These are phyloP conservation scores for Leptopilina myrica DNA, from an alignment of 2,888 invertebrate species.

Conservation along the genomic window DNA sequence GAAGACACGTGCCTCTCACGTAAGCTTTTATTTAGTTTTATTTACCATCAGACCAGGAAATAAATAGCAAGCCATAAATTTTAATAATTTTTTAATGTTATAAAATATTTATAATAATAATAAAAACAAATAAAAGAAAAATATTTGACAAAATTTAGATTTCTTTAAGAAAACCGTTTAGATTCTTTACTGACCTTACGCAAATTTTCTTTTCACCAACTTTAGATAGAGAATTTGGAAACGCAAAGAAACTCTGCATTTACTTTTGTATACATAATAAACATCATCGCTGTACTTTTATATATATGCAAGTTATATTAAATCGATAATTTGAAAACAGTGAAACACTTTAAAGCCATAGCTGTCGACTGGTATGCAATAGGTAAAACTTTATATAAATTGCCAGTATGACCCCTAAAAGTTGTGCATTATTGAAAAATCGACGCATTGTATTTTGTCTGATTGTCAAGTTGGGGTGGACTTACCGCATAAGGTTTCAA, in stretches of 20 bases:
- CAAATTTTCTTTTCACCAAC: too few relatives aligned
- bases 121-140: too few relatives aligned
- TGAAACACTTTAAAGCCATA: constrained; percentile 15
- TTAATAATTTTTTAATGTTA: too few relatives aligned
- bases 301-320: neutral
- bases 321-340: constrained; percentile 12
- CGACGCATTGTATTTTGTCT: constrained; percentile 27
- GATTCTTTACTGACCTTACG: too few relatives aligned
- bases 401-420: constrained; percentile 7
- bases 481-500: constrained; percentile 13
- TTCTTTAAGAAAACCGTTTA: too few relatives aligned
- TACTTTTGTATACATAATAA: too few relatives aligned
- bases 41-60: too few relatives aligned
- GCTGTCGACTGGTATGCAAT: neutral
- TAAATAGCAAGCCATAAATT: too few relatives aligned
- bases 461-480: constrained; percentile 30
- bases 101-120: too few relatives aligned
- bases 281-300: too few relatives aligned
- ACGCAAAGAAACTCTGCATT: neutral
- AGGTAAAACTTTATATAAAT: constrained; percentile 11
- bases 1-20: neutral
- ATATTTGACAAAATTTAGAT: too few relatives aligned
- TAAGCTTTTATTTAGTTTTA: neutral
- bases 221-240: neutral
- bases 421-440: constrained; percentile 35